Evolutionary conservation across 2,113 vertebrate species (phyloP), one percentile per base, ranked within the genome.

Genomic region (Pungitius pungitius): DNA sequence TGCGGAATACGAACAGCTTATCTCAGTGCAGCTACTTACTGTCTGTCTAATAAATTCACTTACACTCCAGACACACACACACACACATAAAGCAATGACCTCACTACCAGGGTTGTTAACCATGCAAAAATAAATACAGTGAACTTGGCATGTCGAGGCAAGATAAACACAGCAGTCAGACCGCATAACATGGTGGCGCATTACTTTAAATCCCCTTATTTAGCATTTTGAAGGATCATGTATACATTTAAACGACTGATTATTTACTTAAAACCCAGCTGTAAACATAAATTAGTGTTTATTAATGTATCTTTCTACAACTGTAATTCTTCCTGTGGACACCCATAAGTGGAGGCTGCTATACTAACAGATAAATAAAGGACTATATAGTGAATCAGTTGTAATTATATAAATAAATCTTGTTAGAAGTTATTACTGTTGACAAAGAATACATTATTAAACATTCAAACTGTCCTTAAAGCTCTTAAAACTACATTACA

Each of bases 61-160:
- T 17, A 80, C 40, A 67, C 51, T 66, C 59, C 65, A 67, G 26
- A 30, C 30, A 30, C 33, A 43, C 4, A 43, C 42, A 42, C 30
- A 83, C 70, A 64, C 68, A 27, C 43, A 70, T 18, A 65, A 83
- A 83, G 80, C 76, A 47, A 52, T 1, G 56, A 76, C 49, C 74
- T 84, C 68, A 69, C 59, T 60, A 70, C 33, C 64, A 72, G 39
- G 64, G 64, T 5, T 33, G 27, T 54, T 77, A 88, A 87, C 57
- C 37, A 79, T 68, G 80, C 74, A 80, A 55, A n/a, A 91, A 92
- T 91, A 90, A 91, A 91, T 89, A 91, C 61, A 85, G 70, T 83
- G 72, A 85, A 51, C 66, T 71, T 77, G 74, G 65, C 76, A 61
- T 55, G 64, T 27, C n/a, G 75, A 88, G 84, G 87, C 85, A 82